Evolutionary conservation across 2,797 vertebrate species (phyloP), one percentile per base, ranked within the genome.

Genomic region (Onychomys torridus): DNA sequence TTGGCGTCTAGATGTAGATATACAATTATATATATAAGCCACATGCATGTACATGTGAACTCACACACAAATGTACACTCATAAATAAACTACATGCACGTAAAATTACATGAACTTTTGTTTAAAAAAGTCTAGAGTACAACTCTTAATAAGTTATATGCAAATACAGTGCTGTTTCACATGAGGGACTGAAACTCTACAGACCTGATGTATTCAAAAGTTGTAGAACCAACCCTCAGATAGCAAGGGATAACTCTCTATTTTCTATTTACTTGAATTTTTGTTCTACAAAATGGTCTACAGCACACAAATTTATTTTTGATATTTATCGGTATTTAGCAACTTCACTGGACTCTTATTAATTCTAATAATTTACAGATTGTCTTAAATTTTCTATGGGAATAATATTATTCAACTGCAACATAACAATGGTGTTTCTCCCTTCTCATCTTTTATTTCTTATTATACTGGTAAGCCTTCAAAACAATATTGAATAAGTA

Each of bases 331-430:
- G 76, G 23, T 79, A 10, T 34, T 75, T n/a, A 93, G 19, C 1
- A 95, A 89, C 2, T 40, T 91, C 79, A 14, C 23, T 69, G 34
- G 65, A 59, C 1, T 67, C 17, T 71, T 89, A 40, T 46, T 85
- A 95, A 71, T 85, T 89, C 7, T 93, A 85, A 93, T 63, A 79
- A 59, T 49, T 57, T 82, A 11, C 57, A 91, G 10, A 76, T 65
- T 77, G 17, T 57, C 77, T 63, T 81, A 4, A 5, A n/a, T 32
- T 95, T 94, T 96, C 83, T 85, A 21, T 71, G 19, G 37, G 73
- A 55, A 89, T 23, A 94, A 85, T n/a, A 37, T 71, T 21, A 37
- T 71, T 21, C 19, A 76, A 76, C n/a, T 55, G 34, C 29, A 91
- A 67, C 25, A 83, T 32, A 82, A 73, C 8, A 4, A 81, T 29